Percentiles rank a stretch among this genome's conserved stretches.
These are phyloP conservation scores for Numida meleagris DNA, from an alignment of 2,113 vertebrate genomes.

Conservation along the genomic window DNA sequence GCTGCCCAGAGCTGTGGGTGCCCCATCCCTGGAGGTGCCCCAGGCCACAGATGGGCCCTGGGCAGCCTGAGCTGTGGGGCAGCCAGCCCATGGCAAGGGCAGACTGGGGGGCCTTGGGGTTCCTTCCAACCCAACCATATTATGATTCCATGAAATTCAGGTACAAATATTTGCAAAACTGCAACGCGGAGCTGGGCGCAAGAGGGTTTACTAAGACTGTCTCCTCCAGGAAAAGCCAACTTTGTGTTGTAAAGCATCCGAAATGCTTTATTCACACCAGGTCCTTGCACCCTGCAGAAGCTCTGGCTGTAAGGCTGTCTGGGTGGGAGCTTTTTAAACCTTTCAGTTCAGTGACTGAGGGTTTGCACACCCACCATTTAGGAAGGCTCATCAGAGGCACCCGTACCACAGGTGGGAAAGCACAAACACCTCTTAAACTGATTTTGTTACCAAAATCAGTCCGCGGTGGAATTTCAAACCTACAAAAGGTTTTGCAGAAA, in stretches of 20 bases:
- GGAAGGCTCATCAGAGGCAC: neutral
- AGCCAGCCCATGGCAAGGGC: too few species aligned
- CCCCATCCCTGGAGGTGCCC: too few species aligned
- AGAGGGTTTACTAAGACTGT: neutral
- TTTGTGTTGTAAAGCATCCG: neutral
- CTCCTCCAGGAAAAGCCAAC: neutral
- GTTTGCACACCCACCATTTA: neutral
- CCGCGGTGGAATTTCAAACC: neutral
- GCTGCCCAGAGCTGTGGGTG: too few species aligned
- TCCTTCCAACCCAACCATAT: too few species aligned
- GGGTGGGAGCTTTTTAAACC: neutral
- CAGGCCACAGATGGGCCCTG: too few species aligned
- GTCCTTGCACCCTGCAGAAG: neutral
- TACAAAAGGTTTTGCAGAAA: neutral
- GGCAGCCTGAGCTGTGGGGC: too few species aligned
- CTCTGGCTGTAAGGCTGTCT: neutral
- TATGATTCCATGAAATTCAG: neutral
- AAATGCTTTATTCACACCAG: neutral
- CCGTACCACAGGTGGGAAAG: neutral
- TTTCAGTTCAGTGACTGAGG: neutral
- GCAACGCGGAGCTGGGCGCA: neutral
- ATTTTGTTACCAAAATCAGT: neutral
- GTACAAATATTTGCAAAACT: neutral
- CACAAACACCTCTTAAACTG: neutral
- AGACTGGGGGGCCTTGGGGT: too few species aligned